Percentiles rank a stretch among this genome's conserved stretches.
These are phyloP conservation scores for Prolemur simus DNA, from an alignment of 2,113 vertebrate species.

Conservation along the genomic window DNA sequence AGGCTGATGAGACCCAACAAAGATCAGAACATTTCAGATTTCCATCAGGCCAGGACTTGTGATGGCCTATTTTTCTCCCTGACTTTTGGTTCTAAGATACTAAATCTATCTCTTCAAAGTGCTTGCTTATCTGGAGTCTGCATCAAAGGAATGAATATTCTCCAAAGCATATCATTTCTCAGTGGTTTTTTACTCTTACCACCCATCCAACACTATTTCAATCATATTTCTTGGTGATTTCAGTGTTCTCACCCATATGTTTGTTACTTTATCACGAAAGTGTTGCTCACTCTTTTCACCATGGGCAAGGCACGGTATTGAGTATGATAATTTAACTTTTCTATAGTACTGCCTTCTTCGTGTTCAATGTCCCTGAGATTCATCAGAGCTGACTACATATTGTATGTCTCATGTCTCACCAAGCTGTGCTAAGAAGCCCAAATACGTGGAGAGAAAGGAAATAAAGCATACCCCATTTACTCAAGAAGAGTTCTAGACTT, in stretches of 20 bases:
- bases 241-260: background rate
- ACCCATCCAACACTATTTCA: background rate
- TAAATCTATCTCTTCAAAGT: background rate
- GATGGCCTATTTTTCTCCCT: background rate
- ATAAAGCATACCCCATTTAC: background rate
- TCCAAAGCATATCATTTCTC: background rate
- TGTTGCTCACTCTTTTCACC: background rate
- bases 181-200: background rate
- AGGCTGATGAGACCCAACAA: background rate
- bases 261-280: background rate
- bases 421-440: background rate
- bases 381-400: background rate
- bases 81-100: background rate
- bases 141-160: background rate
- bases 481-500: background rate
- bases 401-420: background rate
- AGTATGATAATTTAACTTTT: background rate
- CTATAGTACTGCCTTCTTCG: background rate
- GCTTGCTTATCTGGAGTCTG: background rate
- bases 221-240: background rate
- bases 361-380: background rate
- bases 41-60: conserved; percentile 32
- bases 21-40: conserved; percentile 20
- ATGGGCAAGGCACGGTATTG: background rate
- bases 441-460: background rate